phyloP scores from a whole-genome alignment of 2,113 vertebrate species.

The Aspiorhynchus laticeps region DNA sequence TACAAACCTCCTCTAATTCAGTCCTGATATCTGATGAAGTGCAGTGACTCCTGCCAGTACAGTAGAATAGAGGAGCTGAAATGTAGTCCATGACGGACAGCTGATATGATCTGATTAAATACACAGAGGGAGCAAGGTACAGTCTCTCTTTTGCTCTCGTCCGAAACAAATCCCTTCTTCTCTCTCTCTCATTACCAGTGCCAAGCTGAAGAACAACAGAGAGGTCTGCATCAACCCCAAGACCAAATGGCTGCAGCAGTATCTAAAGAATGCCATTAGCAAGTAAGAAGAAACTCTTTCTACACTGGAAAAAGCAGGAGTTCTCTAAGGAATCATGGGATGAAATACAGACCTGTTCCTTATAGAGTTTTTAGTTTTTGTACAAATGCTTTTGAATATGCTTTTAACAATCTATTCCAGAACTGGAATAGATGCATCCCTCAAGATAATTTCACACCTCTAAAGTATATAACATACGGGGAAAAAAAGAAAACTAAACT shows the following conservation, averaged over 20 bases:
- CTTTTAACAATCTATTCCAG: too few relatives aligned
- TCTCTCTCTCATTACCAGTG: conserved; percentile 74
- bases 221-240: conserved; percentile 98
- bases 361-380: too few relatives aligned
- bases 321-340: conserved; percentile 44
- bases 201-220: conserved; percentile 93
- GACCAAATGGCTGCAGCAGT: conserved; percentile 96
- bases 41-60: conserved; percentile 13
- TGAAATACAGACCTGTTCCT: conserved; percentile 48
- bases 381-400: too few relatives aligned
- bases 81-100: background rate
- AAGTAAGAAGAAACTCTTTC: conserved; percentile 86
- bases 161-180: background rate
- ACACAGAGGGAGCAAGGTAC: conserved; percentile 12
- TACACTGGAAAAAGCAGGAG: conserved; percentile 55
- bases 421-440: too few relatives aligned
- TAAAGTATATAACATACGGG: too few relatives aligned
- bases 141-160: conserved; percentile 16
- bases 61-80: conserved; percentile 18
- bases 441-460: too few relatives aligned
- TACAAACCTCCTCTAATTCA: background rate
- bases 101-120: conserved; percentile 40
- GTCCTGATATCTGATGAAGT: background rate
- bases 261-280: conserved; percentile 96
- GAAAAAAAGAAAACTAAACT: too few relatives aligned